Evolutionary conservation across 2,888 invertebrate species (phyloP), one percentile per base, ranked within the genome.

Genomic region (Clepsis dumicolana): DNA sequence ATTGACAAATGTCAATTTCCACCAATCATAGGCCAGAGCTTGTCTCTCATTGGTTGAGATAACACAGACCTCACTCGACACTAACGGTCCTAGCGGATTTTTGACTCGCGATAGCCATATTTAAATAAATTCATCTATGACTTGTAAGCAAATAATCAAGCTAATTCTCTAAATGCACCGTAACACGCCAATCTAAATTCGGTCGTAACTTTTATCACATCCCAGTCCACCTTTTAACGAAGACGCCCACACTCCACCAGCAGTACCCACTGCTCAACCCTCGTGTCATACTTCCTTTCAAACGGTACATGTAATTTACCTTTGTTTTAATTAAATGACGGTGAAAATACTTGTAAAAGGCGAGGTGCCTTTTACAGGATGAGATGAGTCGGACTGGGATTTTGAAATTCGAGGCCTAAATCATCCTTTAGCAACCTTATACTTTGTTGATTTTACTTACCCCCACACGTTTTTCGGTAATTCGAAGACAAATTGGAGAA

Each of bases 181-280:
- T 32, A 24, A 38, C 57, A 14, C 8, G 38, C 24, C 1, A 44
- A 14, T 38, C 38, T 2, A 38, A 56, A 21, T 21, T 41, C n/a
- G 41, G 25, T 59, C 25, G 24, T 41, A 14, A 41, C 24, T 38
- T 59, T 24, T 25, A 25, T 27, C 48, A 41, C n/a, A 35, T 59
- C 59, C 16, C 59, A 21, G 54, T 29, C 18, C 54, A 41, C 59
- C 59, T 24, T 59, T 59, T 59, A 79, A 71, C 72, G 73, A 65
- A 70, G 70, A 72, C 80, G 70, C 78, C 74, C 73, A 76, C 76
- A 71, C 70, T 60, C 50, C 65, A 24, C 25, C 52, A 52, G 52
- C 25, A 74, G 76, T 78, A 76, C 77, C 80, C 76, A 82, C 69
- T 80, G 82, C n/a, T n/a, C n/a, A n/a, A 81, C 80, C 80, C 64